phyloP scores from a whole-genome alignment of 2,113 vertebrate genomes.

The Ictidomys tridecemlineatus region DNA sequence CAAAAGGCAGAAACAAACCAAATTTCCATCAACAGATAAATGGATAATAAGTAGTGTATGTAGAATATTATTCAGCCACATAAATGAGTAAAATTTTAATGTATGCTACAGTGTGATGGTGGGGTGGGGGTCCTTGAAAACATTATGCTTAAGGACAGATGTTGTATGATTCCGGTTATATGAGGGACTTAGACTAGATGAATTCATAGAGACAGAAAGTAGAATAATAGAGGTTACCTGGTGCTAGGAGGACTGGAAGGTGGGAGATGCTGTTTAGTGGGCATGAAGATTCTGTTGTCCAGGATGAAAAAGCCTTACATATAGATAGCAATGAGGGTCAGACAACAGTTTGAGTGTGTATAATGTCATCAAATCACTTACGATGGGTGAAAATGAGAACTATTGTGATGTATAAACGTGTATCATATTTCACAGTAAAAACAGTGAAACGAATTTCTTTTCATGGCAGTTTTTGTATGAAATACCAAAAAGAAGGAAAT shows the following conservation, averaged over 20 bases:
- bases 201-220: background rate
- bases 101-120: background rate
- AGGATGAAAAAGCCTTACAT: background rate
- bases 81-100: background rate
- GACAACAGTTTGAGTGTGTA: background rate
- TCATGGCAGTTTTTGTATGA: background rate
- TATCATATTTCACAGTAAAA: background rate
- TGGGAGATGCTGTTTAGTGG: background rate
- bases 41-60: background rate
- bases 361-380: background rate
- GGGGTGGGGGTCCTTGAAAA: background rate
- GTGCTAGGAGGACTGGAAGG: background rate
- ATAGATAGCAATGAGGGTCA: background rate
- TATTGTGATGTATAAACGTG: no score
- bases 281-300: background rate
- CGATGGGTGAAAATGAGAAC: background rate
- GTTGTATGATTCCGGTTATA: background rate
- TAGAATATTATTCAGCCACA: background rate
- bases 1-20: background rate
- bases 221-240: background rate
- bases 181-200: background rate
- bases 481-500: background rate
- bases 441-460: background rate
- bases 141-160: background rate
- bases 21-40: background rate